A percentile compares a stretch with the other conserved stretches of the same genome.
Conservation (phyloP, 2,797 vertebrate species). For the Gymnocypris eckloni region DNA sequence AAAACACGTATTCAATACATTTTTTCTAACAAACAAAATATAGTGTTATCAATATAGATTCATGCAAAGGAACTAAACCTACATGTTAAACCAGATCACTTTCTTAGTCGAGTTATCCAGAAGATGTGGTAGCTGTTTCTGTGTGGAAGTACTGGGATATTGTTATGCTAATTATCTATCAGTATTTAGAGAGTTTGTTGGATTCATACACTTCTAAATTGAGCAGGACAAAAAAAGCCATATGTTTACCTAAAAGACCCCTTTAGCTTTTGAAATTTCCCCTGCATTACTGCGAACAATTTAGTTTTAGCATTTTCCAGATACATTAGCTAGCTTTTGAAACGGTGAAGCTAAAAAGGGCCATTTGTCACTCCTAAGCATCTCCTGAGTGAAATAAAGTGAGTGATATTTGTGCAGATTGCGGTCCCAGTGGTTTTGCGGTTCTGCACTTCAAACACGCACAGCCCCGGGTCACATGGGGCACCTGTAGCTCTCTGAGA, state of each 20-base stretch:
- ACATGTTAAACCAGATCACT: neutral
- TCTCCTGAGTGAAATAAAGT: constrained; percentile 62
- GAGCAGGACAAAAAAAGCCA: constrained; percentile 15
- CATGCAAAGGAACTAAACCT: neutral
- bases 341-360: constrained; percentile 71
- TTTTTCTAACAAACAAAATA: too few relatives aligned
- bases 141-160: constrained; percentile 1
- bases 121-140: neutral
- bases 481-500: constrained; percentile 58
- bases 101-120: neutral
- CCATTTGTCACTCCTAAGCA: constrained; percentile 76
- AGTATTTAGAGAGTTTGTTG: constrained; percentile 14
- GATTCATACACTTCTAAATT: constrained; percentile 25
- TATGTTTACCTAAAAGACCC: constrained; percentile 50
- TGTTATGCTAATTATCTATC: constrained; percentile 31
- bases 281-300: constrained; percentile 50
- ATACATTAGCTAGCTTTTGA: constrained; percentile 72
- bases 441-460: constrained; percentile 62
- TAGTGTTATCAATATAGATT: neutral
- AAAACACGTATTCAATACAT: too few relatives aligned
- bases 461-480: constrained; percentile 54
- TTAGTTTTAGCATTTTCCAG: constrained; percentile 56
- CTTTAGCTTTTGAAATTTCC: constrained; percentile 42
- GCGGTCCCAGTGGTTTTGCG: constrained; percentile 65
- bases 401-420: constrained; percentile 71